Conservation (phyloP, 2,113 vertebrate species). For the western clawed frog (Xenopus tropicalis) region UCB_Xtro_10.0 CM004450.2:70752501-70753000, state of each 20-base stretch:
- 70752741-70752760: conserved; percentile 83
- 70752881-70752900: no score
- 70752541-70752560: background rate
- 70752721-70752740: conserved; percentile 86
- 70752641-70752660: conserved; percentile 80
- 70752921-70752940: no score
- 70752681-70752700: conserved; percentile 81
- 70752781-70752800: background rate
- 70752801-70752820: no score
- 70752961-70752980: no score
- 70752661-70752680: conserved; percentile 81
- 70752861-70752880: no score
- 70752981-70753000: no score
- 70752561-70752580: conserved; percentile 54
- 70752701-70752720: conserved; percentile 70
- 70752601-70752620: conserved; percentile 77
- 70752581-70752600: conserved; percentile 80
- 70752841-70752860: no score
- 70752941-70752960: no score
- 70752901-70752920: no score
- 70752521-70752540: background rate
- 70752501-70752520: background rate
- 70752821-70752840: no score
- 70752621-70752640: conserved; percentile 82
- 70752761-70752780: conserved; percentile 89